Percentiles rank a stretch among this genome's conserved stretches.
These are phyloP conservation scores for Grammomys surdaster DNA, from an alignment of 2,113 vertebrate genomes.

Conservation along the genomic window DNA sequence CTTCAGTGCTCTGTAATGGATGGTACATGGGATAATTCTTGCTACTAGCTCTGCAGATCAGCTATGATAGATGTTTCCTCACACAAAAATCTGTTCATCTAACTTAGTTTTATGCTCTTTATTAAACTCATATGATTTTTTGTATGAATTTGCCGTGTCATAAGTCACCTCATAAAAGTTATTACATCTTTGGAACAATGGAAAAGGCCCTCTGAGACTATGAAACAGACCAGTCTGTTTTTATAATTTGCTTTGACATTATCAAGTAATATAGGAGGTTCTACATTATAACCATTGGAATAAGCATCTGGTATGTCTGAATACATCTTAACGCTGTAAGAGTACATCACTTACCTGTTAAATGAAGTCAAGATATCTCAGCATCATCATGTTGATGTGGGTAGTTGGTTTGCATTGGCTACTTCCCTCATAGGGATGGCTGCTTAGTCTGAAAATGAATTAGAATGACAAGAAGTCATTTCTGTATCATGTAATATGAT, in stretches of 20 bases:
- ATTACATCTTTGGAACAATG: neutral
- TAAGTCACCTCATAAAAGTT: neutral
- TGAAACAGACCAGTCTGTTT: neutral
- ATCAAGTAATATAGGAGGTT: neutral
- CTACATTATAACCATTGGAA: neutral
- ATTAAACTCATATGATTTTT: neutral
- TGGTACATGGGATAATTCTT: neutral
- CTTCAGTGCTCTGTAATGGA: rapidly evolving
- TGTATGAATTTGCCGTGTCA: neutral
- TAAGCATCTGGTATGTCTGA: neutral
- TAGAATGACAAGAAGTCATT: neutral
- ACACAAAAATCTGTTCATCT: neutral
- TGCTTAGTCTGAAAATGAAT: neutral
- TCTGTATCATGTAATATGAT: conserved; percentile 8
- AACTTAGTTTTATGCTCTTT: neutral
- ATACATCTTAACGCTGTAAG: neutral
- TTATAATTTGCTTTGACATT: neutral
- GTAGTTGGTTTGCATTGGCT: neutral
- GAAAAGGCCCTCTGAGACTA: neutral
- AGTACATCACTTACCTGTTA: neutral
- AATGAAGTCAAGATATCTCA: neutral
- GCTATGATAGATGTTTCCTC: neutral
- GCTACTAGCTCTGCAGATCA: neutral
- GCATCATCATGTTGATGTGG: neutral
- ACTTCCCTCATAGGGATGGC: neutral